Base-by-base conservation (phyloP, 2,797 vertebrate genomes). In the Coilia nasus region DNA sequence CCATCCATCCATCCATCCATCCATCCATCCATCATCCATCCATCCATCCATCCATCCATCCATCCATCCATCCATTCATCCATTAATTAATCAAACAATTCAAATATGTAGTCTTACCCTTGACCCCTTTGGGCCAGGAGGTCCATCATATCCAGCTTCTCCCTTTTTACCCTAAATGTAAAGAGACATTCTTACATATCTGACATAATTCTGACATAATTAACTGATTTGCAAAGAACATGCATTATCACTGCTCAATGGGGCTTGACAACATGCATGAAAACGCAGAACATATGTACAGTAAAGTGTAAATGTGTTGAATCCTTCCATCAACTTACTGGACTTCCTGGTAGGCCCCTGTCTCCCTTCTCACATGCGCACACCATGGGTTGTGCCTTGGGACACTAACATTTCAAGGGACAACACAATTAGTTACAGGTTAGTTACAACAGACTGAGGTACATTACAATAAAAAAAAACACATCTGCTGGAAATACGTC, bases 291-390 rank as follows among this genome's bases (percentile, higher is more conserved):
- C 12, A 67, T 35, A 41, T 35, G 31, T 12, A 5, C 35, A 17
- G 31, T 41, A 5, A 75, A 17, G 31, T 41, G 28, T 14, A 60
- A 28, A 78, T 59, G 57, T 59, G 57, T 78, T 78, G 54, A 57
- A 25, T 5, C 80, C 0, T n/a, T 25, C 1, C 82, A 14, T 46
- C 82, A 90, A 96, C 97, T 97, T 93, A 98, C 97, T 71, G 92
- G 90, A 90, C 44, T 90, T 86, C 97, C 98, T 35, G 93, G 91
- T 10, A 92, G 88, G 0, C 97, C 97, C 86, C 89, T 83, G 23
- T 94, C 92, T 87, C 97, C 97, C 90, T 94, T 97, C 88, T 97
- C 95, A 93, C 97, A 98, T 50, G 85, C 82, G 86, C 97, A 98
- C 25, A 83, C 85, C 83, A 92, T 93, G 44, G 0, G 81, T 83